Evolutionary conservation across 2,888 invertebrate genomes (phyloP).

Genomic region (Drosophila peninsularis): DNA sequence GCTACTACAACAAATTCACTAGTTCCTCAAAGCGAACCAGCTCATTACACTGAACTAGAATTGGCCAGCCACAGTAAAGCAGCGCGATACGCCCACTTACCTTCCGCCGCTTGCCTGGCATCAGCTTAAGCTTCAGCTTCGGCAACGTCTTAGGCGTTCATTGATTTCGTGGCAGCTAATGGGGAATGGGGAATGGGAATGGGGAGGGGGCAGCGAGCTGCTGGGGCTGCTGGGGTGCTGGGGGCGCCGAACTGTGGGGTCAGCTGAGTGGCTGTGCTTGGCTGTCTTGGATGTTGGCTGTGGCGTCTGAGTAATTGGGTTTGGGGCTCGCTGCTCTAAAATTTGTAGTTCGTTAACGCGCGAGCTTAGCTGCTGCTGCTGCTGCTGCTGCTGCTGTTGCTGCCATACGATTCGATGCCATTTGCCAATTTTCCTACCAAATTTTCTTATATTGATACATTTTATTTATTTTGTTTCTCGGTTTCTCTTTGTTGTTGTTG

Average conservation of each 20-base stretch:
- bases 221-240: not conserved
- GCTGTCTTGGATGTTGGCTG: conserved; percentile 8
- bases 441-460: conserved; percentile 72
- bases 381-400: not conserved
- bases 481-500: conserved; percentile 38
- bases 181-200: not conserved
- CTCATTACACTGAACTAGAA: not conserved
- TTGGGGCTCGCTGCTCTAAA: conserved; percentile 42
- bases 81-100: conserved; percentile 2
- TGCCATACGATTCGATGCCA: conserved; percentile 9
- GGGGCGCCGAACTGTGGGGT: conserved; percentile 1
- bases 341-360: conserved; percentile 61
- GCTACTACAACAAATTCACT: not conserved
- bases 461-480: conserved; percentile 68
- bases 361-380: conserved; percentile 17
- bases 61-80: not conserved
- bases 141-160: conserved; percentile 1
- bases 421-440: conserved; percentile 52
- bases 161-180: conserved; percentile 14
- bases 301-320: conserved; percentile 8
- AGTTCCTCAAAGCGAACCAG: not conserved
- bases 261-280: conserved; percentile 26
- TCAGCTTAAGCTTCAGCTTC: conserved; percentile 1
- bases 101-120: not conserved
- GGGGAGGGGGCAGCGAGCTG: not conserved